Percentiles rank a stretch among this genome's conserved stretches.
These are phyloP conservation scores for Chloroceryle inda DNA, from an alignment of 2,797 vertebrate species.

Conservation along the genomic window DNA sequence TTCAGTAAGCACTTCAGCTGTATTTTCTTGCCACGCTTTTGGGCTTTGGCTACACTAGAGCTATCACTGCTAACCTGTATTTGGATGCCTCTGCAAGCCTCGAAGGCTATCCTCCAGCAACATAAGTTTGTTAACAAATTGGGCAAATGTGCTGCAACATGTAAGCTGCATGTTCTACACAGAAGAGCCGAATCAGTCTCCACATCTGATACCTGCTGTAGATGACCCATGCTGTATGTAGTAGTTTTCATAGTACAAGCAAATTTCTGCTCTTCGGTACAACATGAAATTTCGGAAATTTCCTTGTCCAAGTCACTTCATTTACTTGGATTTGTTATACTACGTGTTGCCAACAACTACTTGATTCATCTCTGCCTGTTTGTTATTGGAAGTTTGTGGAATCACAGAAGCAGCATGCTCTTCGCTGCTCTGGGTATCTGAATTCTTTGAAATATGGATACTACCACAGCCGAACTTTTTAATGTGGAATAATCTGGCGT, in stretches of 20 bases:
- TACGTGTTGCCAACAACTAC: background rate
- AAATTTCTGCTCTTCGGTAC: background rate
- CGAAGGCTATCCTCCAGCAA: background rate
- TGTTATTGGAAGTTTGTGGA: background rate
- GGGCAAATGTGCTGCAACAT: background rate
- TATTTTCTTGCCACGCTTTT: slow-evolving; percentile 6
- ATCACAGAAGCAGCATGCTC: background rate
- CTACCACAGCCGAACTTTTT: background rate
- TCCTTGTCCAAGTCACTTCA: background rate
- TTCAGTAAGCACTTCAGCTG: slow-evolving; percentile 20
- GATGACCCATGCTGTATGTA: background rate
- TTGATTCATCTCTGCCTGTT: background rate
- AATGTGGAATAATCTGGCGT: background rate
- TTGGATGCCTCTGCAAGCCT: background rate
- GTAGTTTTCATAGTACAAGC: background rate
- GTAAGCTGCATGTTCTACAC: background rate
- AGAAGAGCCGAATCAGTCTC: background rate
- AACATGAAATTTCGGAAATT: background rate
- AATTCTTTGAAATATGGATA: background rate
- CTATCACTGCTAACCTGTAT: background rate
- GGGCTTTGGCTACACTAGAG: background rate
- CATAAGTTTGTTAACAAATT: background rate
- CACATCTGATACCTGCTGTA: background rate
- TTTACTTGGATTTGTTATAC: slow-evolving; percentile 10
- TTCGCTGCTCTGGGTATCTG: background rate